Base-by-base conservation (phyloP, 2,888 invertebrate genomes). In the Parthenolecanium corni region DNA sequence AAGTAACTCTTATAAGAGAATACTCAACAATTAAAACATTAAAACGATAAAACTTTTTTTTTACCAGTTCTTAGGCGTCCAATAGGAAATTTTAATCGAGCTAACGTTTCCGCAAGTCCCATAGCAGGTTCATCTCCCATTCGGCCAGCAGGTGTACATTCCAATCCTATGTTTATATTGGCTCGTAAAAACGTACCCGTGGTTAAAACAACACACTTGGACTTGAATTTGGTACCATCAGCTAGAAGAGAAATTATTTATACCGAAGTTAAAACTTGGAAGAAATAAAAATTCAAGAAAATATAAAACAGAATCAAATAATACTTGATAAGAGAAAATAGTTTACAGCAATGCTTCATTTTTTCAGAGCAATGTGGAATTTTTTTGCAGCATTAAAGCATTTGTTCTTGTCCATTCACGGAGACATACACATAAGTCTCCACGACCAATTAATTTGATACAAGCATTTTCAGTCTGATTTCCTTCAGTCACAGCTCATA, bases 161-260 rank as follows among this genome's bases (percentile, higher is more conserved):
- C 81, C 66, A 85, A 72, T 1, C 92, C 92, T 62, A 89, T 84
- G 72, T 87, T 88, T 62, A 93, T 91, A 71, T 84, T 81, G 0
- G 86, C 92, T 65, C 87, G 81, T 44, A 93, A 77, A 75, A 93
- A 93, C 1, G 92, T 93, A 2, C 92, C 92, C 0, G 92, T 89
- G 21, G 91, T 89, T 67, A 93, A 79, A 4, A 93, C 80, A 6
- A 91, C 86, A 47, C 83, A 75, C 64, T 80, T 77, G 14, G 84
- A 78, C 3, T 74, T 71, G 64, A 86, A 75, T 69, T 74, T 73
- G 16, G 76, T 76, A 2, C 85, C 84, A 73, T 82, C 78, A 67
- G 73, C 79, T 79, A 70, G n/a, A n/a, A n/a, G 20, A 52, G 18
- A 25, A 11, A 25, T 36, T 25, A 24, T 2, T n/a, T 5, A 24